Base-by-base conservation (phyloP, 1,140 invertebrate genomes). In the Lethocerus indicus region DNA sequence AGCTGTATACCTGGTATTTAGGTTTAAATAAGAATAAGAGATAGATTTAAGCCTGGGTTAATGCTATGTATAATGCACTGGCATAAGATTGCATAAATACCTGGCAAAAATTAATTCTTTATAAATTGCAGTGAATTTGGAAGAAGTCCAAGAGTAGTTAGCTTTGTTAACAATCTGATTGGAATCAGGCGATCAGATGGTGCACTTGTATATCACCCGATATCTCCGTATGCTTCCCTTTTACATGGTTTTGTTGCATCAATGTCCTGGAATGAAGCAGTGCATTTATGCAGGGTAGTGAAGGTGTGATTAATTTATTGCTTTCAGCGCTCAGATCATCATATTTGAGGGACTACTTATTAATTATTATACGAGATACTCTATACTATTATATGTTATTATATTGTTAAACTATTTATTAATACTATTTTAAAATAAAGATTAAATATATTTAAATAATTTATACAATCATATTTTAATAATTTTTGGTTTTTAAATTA, bases 111-210 rank as follows among this genome's bases (percentile, higher is more conserved):
- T n/a, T n/a, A n/a, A n/a, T n/a, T n/a, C n/a, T n/a, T n/a, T n/a
- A n/a, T n/a, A 51, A 49, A 56, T 62, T 57, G 18, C 52, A 81
- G 78, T 59, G 87, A 91, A 63, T 79, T 86, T 61, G 87, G 83
- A 2, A 78, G 82, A 59, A 81, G 80, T 59, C 84, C 86, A 0
- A 74, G 74, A 49, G 71, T 93, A 3, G 64, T 79, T 14, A 79
- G 73, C 58, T 87, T 92, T 59, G 69, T 82, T 55, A 83, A 86
- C 39, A 87, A 83, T 51, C 75, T 82, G 49, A 75, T 90, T 25
- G 75, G 77, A 2, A 71, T 89, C 6, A 61, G 84, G 54, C 67
- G 83, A 57, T 67, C 76, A 48, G 78, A 87, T 65, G 76, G 80
- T 40, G 74, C 82, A 26, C 60, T 80, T 14, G 67, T 86, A 0